Percentiles rank a stretch among this genome's conserved stretches.
These are phyloP conservation scores for Actinostola sp. DNA, from an alignment of 92 coral and sea anemone genomes.

Conservation along the genomic window DNA sequence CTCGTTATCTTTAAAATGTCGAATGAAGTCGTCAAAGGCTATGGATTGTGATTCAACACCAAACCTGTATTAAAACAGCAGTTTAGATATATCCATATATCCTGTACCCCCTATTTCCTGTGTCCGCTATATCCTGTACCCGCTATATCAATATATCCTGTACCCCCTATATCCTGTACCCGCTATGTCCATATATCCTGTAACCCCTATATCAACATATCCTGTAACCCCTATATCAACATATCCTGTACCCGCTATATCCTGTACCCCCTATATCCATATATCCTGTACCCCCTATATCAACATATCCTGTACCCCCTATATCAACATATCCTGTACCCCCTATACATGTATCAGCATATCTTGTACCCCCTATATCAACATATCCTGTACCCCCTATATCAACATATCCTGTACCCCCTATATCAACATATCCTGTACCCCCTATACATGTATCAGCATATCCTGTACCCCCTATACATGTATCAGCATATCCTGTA, in stretches of 20 bases:
- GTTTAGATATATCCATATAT: neutral
- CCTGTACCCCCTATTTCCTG: neutral
- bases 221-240: neutral
- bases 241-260: no score
- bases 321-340: neutral
- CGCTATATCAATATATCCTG: neutral
- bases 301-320: neutral
- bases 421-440: neutral
- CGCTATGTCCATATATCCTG: neutral
- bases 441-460: neutral
- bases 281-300: no score
- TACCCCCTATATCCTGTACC: no score
- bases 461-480: no score
- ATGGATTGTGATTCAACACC: constrained; percentile 63
- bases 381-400: neutral
- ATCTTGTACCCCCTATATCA: no score
- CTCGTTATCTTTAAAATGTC: constrained; percentile 70
- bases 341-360: neutral
- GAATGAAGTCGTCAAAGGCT: constrained; percentile 72
- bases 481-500: neutral
- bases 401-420: neutral
- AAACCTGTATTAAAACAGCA: constrained; percentile 34
- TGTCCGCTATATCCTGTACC: no score
- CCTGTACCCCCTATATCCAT: neutral
- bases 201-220: neutral